Conservation (phyloP, 2,888 invertebrate genomes). For the Amphipoea oculea region DNA sequence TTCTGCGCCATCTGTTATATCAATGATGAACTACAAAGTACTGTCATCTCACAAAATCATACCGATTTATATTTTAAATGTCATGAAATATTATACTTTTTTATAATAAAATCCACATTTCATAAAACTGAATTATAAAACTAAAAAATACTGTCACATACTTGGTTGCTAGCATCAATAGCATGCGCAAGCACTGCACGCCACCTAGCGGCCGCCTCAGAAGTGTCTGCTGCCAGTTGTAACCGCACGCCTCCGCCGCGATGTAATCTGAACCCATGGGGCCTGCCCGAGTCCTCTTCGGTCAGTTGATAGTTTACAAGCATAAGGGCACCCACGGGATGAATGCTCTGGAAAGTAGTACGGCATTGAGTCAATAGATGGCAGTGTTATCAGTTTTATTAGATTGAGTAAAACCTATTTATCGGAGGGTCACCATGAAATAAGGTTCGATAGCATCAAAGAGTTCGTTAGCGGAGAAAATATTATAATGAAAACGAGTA, state of each 20-base stretch:
- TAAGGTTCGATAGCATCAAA: neutral
- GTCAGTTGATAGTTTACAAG: slow-evolving; percentile 95
- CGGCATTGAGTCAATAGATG: slow-evolving; percentile 56
- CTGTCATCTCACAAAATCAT: too few species aligned
- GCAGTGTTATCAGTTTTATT: slow-evolving; percentile 30
- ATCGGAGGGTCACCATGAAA: neutral
- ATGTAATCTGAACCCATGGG: slow-evolving; percentile 93
- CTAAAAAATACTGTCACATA: slow-evolving; percentile 65
- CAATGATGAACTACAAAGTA: slow-evolving; percentile 9
- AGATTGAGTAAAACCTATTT: neutral
- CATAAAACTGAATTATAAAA: neutral
- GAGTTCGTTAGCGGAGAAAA: neutral
- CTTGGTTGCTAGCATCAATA: slow-evolving; percentile 93
- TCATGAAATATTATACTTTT: neutral
- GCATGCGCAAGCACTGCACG: slow-evolving; percentile 94
- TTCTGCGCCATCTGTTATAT: slow-evolving; percentile 53
- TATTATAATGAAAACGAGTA: neutral
- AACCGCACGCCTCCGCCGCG: slow-evolving; percentile 93
- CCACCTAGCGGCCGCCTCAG: slow-evolving; percentile 94
- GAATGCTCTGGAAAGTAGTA: slow-evolving; percentile 92
- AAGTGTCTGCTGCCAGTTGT: slow-evolving; percentile 95
- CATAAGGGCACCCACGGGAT: slow-evolving; percentile 97
- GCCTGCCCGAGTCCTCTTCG: slow-evolving; percentile 92
- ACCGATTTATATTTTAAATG: too few species aligned
- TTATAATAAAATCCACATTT: neutral